These are phyloP conservation scores for Meteorus colon DNA, from an alignment of 2,888 invertebrate genomes.

Conservation along the genomic window DNA sequence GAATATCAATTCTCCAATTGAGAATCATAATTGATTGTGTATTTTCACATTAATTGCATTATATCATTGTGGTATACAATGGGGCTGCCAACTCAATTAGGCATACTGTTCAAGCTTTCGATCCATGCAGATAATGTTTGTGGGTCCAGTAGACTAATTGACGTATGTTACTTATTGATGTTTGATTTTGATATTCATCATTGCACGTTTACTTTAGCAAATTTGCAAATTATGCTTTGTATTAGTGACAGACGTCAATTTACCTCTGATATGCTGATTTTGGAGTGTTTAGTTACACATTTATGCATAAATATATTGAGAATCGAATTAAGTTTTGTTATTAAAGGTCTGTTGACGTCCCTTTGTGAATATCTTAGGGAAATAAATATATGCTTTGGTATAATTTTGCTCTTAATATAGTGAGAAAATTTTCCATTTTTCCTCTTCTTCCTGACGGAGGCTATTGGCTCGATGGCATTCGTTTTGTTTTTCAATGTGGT, in stretches of 20 bases:
- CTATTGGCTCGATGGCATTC: slow-evolving; percentile 43
- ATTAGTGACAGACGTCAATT: neutral
- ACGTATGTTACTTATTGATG: neutral
- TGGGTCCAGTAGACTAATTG: neutral
- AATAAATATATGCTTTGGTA: neutral
- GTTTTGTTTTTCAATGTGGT: slow-evolving; percentile 30
- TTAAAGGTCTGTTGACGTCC: neutral
- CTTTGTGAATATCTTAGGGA: neutral
- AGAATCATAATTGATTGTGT: too few species aligned
- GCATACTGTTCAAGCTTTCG: too few species aligned
- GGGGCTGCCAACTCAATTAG: too few species aligned
- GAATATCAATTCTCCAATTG: too few species aligned
- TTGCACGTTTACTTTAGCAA: neutral
- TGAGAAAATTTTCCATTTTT: neutral
- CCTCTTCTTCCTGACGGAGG: slow-evolving; percentile 26
- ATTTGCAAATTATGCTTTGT: neutral
- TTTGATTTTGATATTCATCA: neutral
- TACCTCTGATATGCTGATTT: neutral
- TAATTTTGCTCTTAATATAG: neutral
- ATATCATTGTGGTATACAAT: too few species aligned
- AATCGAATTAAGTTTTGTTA: neutral
- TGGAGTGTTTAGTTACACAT: neutral
- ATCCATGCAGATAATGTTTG: too few species aligned
- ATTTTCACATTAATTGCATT: too few species aligned
- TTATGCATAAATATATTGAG: neutral